A percentile compares a stretch with the other conserved stretches of the same genome.
These are phyloP conservation scores for Labeo calbasu DNA, from an alignment of 2,797 vertebrate genomes.

Conservation along the genomic window DNA sequence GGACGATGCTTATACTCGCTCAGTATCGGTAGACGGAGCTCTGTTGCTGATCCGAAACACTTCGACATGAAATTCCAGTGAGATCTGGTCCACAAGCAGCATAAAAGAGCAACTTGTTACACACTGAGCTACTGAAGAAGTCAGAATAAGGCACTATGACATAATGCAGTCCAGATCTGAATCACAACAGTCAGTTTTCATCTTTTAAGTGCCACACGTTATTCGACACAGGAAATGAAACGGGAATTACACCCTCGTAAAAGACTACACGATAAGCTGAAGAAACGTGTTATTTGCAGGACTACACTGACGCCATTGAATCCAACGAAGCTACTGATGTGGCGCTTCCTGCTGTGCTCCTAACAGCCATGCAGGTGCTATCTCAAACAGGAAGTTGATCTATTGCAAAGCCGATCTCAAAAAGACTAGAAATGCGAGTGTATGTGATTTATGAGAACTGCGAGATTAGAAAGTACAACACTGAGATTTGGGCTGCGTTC, in stretches of 20 bases:
- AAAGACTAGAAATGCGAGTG: background rate
- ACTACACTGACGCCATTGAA: conserved; percentile 63
- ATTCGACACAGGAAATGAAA: conserved; percentile 38
- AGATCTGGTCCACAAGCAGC: conserved; percentile 41
- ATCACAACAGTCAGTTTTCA: conserved; percentile 55
- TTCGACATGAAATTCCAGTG: background rate
- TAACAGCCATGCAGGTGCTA: conserved; percentile 48
- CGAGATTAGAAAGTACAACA: conserved; percentile 9
- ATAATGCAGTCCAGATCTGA: conserved; percentile 75
- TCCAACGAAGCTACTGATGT: conserved; percentile 51
- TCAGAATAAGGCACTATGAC: conserved; percentile 84
- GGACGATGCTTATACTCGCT: conserved; percentile 30
- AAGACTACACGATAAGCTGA: conserved; percentile 46
- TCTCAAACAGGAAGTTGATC: conserved; percentile 24
- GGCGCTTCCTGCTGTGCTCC: conserved; percentile 9
- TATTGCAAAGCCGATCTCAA: background rate
- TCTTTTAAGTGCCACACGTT: conserved; percentile 47
- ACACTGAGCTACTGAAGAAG: conserved; percentile 59
- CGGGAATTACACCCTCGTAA: conserved; percentile 32
- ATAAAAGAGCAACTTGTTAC: conserved; percentile 48
- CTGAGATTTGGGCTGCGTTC: background rate
- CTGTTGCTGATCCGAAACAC: conserved; percentile 13
- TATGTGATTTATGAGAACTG: background rate
- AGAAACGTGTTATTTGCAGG: conserved; percentile 43
- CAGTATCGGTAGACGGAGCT: background rate